phyloP scores from a whole-genome alignment of 2,888 invertebrate genomes.

The Oscheius sp. region DNA sequence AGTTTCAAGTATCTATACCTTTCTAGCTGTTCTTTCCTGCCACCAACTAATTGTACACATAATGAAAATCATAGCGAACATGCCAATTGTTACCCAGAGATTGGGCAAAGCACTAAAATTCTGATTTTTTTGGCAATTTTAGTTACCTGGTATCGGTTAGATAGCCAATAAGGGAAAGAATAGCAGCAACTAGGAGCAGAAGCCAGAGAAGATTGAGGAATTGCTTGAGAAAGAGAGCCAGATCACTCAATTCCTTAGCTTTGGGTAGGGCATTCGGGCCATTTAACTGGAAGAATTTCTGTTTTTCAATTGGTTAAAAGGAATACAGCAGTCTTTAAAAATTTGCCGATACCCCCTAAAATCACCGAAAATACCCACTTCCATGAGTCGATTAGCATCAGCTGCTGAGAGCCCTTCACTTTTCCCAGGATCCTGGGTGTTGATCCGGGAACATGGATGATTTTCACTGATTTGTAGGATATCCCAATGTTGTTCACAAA shows the following conservation, averaged over 20 bases:
- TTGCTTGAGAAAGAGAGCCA: slow-evolving; percentile 51
- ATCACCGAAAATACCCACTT: slow-evolving; percentile 14
- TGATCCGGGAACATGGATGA: slow-evolving; percentile 32
- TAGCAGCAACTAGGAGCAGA: slow-evolving; percentile 43
- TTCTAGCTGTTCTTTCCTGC: slow-evolving; percentile 69
- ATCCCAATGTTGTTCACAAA: slow-evolving; percentile 48
- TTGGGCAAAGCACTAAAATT: neutral
- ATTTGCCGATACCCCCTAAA: neutral
- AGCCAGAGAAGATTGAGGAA: slow-evolving; percentile 57
- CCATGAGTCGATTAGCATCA: slow-evolving; percentile 30
- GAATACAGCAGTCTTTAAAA: too few relatives aligned
- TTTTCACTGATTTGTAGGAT: slow-evolving; percentile 1
- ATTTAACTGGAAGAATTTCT: slow-evolving; percentile 39
- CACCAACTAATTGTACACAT: slow-evolving; percentile 69
- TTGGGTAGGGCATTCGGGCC: slow-evolving; percentile 53
- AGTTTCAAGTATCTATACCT: slow-evolving; percentile 43
- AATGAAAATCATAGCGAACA: slow-evolving; percentile 62
- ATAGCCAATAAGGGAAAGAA: slow-evolving; percentile 20
- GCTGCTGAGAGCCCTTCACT: slow-evolving; percentile 20
- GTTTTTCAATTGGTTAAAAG: too few relatives aligned
- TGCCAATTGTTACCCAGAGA: slow-evolving; percentile 31
- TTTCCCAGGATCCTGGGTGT: neutral
- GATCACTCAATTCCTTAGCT: slow-evolving; percentile 54
- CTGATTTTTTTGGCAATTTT: neutral
- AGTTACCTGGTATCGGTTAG: slow-evolving; percentile 1